These are phyloP conservation scores for Arctopsyche grandis DNA, from an alignment of 1,140 invertebrate genomes.

Conservation along the genomic window DNA sequence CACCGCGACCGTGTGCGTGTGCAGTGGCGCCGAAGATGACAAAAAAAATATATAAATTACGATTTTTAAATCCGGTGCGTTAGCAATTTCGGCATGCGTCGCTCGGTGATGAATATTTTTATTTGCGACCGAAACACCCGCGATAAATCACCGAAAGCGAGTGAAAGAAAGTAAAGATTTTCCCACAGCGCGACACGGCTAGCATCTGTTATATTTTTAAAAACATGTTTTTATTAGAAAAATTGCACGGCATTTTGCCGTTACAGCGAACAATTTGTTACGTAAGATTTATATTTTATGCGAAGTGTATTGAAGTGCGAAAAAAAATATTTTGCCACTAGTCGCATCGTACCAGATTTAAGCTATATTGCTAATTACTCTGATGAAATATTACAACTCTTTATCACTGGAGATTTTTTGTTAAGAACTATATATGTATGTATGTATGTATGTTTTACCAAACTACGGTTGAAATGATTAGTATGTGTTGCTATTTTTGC, in stretches of 20 bases:
- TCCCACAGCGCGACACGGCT: not conserved
- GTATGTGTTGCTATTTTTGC: no score
- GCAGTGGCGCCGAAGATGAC: not conserved
- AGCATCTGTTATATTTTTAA: not conserved
- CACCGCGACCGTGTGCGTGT: not conserved
- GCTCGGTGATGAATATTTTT: not conserved
- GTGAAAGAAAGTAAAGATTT: not conserved
- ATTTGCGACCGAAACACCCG: not conserved
- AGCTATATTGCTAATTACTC: no score
- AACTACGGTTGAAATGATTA: no score
- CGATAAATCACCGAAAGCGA: not conserved
- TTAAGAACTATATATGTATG: no score
- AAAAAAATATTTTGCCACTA: no score
- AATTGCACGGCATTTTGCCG: no score
- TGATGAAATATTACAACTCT: no score
- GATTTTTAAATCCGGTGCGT: not conserved
- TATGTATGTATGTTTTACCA: no score
- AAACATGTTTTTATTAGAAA: no score
- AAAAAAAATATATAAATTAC: not conserved
- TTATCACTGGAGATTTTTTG: no score
- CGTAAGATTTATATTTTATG: not conserved
- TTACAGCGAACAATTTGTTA: not conserved
- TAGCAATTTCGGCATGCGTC: not conserved
- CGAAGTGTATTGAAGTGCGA: no score
- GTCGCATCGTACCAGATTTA: no score